Base-by-base conservation (phyloP, 2,888 invertebrate species). In the Idaea aversata region DNA sequence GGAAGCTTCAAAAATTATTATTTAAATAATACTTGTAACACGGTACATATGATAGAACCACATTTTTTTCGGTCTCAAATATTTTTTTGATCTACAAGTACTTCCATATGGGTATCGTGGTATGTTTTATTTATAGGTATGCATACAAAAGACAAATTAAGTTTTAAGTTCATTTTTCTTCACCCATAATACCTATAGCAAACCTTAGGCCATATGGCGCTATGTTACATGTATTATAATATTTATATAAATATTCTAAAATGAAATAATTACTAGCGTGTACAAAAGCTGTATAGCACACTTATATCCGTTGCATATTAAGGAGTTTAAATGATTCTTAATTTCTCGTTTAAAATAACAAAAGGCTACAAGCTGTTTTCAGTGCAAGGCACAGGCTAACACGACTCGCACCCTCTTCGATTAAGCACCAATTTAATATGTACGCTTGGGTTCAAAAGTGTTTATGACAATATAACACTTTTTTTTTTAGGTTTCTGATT, bases 321-420 rank as follows among this genome's bases (percentile, higher is more conserved):
- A 71, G 73, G 71, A 76, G 76, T 83, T 4, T 58, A 15, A 58
- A 58, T 58, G 16, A 58, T 16, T 88, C 87, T 88, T 87, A 87
- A 88, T 87, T 81, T 82, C 79, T 81, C 81, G 83, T 82, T 88
- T 87, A 84, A 87, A 86, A 85, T 83, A 87, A 87, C 88, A 86
- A 87, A 85, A 85, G 84, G 81, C 77, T 80, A 84, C 83, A 72
- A 77, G 83, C 83, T 84, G 83, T 84, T 84, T 83, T 78, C 80
- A 77, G 88, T 80, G 79, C 85, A 88, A 73, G 91, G 89, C 71
- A 86, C 91, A 69, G 78, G 71, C 69, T 65, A 77, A 76, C 74
- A 89, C 57, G 84, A 84, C 83, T 79, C 74, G 71, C 85, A 76
- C 86, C 83, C 84, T 81, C 81, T 77, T 65, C 74, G 67, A 65